Base-by-base conservation (phyloP, 1,140 invertebrate genomes). In the Pseudomyrmex gracilis region DNA sequence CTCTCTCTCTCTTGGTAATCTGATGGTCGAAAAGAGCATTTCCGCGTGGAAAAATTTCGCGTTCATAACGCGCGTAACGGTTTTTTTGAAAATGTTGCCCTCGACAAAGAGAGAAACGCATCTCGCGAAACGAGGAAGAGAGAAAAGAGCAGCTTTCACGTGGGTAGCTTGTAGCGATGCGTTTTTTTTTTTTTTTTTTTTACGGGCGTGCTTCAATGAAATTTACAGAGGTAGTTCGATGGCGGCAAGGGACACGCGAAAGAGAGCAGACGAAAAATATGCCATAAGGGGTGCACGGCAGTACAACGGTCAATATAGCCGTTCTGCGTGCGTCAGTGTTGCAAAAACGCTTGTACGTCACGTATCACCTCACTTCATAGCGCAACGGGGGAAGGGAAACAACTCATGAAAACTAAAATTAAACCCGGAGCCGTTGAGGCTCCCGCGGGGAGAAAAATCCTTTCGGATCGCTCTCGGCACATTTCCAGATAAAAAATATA, bases 281-380 rank as follows among this genome's bases (percentile, higher is more conserved):
- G 49, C 53, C 20, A 7, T 49, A 68, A 80, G 58, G 22, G 20
- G 47, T 55, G 22, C 17, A 49, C 8, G 61, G 13, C 51, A 77
- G 68, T 0, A 34, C 34, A 34, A 71, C 76, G 66, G 70, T 67
- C 74, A 84, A 87, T 84, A 82, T 22, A 80, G 68, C 76, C 77
- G 34, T 85, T 73, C 66, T 68, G 66, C 60, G 66, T 87, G 83
- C 73, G 77, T 60, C 55, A 60, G 22, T 34, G 34, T 71, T 24
- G 66, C 51, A 82, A 85, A 85, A 85, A 49, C 24, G 76, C 70
- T 80, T 34, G 73, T 87, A 84, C 66, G 85, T 87, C 85, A 74
- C 85, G 82, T 84, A 87, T 87, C 82, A 73, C 63, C 68, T 63
- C 73, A 82, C 63, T 87, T 84, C 76, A 87, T 84, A 82, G 67